Percentiles rank a stretch among this genome's conserved stretches.
Conservation (phyloP, 2,888 invertebrate genomes). For the Torymus auratus region DNA sequence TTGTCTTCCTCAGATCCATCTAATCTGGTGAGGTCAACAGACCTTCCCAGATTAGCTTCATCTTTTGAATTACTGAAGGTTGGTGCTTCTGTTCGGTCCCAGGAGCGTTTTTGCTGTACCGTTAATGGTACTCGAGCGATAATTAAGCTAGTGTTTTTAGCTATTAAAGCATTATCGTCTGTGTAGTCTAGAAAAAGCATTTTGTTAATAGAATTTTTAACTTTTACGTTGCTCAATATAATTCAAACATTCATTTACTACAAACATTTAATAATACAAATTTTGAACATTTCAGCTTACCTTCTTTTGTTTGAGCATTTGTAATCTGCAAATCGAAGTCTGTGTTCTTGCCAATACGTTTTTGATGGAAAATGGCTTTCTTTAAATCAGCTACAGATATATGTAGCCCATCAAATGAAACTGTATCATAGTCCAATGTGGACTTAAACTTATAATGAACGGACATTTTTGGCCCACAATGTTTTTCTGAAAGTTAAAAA, state of each 20-base stretch:
- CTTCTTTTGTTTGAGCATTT: slow-evolving; percentile 98
- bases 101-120: slow-evolving; percentile 86
- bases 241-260: background rate
- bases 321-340: slow-evolving; percentile 98
- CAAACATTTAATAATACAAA: slow-evolving; percentile 3
- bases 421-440: slow-evolving; percentile 95
- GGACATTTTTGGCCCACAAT: slow-evolving; percentile 81
- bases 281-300: slow-evolving; percentile 77
- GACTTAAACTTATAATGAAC: slow-evolving; percentile 99
- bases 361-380: slow-evolving; percentile 95
- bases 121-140: slow-evolving; percentile 94
- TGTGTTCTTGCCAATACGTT: slow-evolving; percentile 93
- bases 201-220: too few species aligned
- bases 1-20: slow-evolving; percentile 98
- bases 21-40: slow-evolving; percentile 91
- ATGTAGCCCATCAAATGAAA: slow-evolving; percentile 97
- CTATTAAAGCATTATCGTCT: slow-evolving; percentile 93
- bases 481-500: slow-evolving; percentile 52
- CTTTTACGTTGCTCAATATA: background rate
- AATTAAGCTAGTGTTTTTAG: slow-evolving; percentile 97
- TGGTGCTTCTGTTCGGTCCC: slow-evolving; percentile 80
- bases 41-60: slow-evolving; percentile 77
- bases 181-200: slow-evolving; percentile 85
- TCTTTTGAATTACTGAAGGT: slow-evolving; percentile 71
- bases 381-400: slow-evolving; percentile 97